A percentile compares a stretch with the other conserved stretches of the same genome.
These are phyloP conservation scores for Glossophaga mutica DNA, from an alignment of 2,797 vertebrate genomes.

Conservation along the genomic window DNA sequence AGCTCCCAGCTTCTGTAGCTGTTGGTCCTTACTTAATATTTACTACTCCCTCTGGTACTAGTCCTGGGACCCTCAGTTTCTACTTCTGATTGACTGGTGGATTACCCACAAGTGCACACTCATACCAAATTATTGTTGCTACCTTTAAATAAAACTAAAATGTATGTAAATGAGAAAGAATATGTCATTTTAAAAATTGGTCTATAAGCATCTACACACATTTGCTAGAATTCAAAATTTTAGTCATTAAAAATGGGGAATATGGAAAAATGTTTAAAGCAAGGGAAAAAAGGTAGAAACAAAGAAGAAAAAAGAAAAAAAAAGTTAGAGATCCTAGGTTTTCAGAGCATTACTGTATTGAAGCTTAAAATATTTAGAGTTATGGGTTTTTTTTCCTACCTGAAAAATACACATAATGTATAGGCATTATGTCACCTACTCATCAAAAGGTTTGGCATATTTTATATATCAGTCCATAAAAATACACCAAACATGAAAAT, in stretches of 20 bases:
- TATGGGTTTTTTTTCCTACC: slow-evolving; percentile 16
- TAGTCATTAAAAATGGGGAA: neutral
- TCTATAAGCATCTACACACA: neutral
- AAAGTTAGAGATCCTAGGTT: neutral
- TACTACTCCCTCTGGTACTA: accelerated
- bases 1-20: neutral
- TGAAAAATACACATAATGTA: neutral
- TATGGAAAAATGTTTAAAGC: neutral
- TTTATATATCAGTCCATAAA: slow-evolving; percentile 40
- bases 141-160: neutral
- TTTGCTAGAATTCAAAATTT: neutral
- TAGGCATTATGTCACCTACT: neutral
- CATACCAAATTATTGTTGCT: neutral
- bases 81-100: neutral
- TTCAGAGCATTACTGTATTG: neutral
- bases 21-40: neutral
- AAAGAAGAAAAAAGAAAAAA: neutral
- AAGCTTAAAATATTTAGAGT: neutral
- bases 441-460: slow-evolving; percentile 29
- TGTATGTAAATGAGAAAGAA: neutral
- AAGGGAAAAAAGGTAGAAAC: neutral
- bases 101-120: neutral
- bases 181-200: neutral
- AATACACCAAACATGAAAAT: slow-evolving; percentile 14
- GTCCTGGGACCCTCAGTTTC: neutral